Conservation (phyloP, 64 coral and sea anemone species). For the Hydrozoanthus tunicans region DNA sequence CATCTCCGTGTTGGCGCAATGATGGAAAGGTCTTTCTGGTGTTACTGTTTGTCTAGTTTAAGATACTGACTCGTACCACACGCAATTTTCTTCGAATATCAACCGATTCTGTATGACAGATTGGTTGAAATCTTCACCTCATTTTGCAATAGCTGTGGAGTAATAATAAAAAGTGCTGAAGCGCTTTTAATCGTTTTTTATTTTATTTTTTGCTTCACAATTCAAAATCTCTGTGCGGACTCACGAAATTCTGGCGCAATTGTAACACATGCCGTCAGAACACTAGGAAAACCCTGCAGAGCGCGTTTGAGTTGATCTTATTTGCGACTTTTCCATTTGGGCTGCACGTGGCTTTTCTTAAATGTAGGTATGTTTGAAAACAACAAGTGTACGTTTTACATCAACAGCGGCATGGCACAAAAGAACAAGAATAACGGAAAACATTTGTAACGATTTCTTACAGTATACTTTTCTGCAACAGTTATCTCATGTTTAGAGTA, state of each 20-base stretch:
- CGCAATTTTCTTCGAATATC: background rate
- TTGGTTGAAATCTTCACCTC: background rate
- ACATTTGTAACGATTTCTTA: background rate
- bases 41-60: background rate
- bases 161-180: background rate
- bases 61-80: background rate
- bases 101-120: background rate
- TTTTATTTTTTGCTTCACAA: no score
- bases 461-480: no score
- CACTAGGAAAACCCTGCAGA: no score
- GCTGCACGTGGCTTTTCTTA: background rate
- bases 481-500: no score
- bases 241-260: no score
- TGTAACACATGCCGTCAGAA: no score
- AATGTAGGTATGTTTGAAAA: no score
- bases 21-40: constrained; percentile 3
- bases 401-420: background rate
- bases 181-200: no score
- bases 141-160: background rate
- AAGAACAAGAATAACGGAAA: constrained; percentile 12
- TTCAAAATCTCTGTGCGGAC: no score
- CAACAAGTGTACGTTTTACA: background rate
- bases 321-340: background rate
- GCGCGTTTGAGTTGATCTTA: background rate
- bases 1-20: background rate